Evolutionary conservation across 1,140 invertebrate species (phyloP), one percentile per base, ranked within the genome.

Genomic region (Nixonia krombeini): DNA sequence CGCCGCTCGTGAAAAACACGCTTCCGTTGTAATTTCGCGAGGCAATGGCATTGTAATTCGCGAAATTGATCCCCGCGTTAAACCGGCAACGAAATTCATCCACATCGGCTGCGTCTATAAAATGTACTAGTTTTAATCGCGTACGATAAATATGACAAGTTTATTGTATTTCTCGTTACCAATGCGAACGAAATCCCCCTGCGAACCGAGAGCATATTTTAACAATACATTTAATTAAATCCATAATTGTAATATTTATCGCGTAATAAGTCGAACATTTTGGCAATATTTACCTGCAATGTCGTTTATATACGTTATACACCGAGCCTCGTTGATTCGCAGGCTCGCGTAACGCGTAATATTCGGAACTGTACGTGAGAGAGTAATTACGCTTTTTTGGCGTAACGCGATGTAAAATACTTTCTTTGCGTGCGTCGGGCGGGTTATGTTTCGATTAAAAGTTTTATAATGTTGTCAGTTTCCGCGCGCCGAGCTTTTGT

Each of bases 381-480:
- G 44, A 10, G 26, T 58, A 52, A 44, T 66, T 66, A 42, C 47
- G 31, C 40, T 49, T 56, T n/a, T 46, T 55, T 29, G 51, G 46
- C 31, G 28, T 33, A 12, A n/a, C 26, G 35, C 15, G 45, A 17
- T 51, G 41, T 56, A 67, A 61, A 67, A 21, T 21, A 16, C 15
- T 25, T 21, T 47, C 47, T 53, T 41, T 63, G 10, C 13, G 4
- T 37, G 4, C 16, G 15, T 7, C 7, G 25, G n/a, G 40, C 40
- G 16, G n/a, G 25, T 13, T 49, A 15, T 13, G n/a, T 51, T 62
- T 61, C 70, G 70, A 72, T 71, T 72, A 51, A 57, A 72, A 71
- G 69, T 71, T 72, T 72, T 64, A 67, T 71, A 72, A 72, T 67
- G 47, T 35, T 21, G 25, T 40, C 37, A 40, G 37, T 40, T 17